These are phyloP conservation scores for Pangasius larnaudii DNA, from an alignment of 2,797 vertebrate species.

Conservation along the genomic window DNA sequence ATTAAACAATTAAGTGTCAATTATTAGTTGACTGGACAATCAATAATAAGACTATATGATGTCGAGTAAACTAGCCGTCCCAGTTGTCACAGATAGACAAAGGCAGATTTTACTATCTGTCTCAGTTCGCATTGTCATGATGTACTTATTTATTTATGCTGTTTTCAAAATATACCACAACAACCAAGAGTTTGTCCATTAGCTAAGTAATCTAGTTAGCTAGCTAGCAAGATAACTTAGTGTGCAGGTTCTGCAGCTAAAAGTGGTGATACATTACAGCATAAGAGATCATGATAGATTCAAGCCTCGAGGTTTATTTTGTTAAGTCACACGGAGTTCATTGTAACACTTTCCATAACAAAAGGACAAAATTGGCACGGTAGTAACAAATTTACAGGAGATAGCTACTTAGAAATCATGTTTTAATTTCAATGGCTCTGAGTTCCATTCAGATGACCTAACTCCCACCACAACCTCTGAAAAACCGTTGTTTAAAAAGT, in stretches of 20 bases:
- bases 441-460: not conserved
- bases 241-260: not conserved
- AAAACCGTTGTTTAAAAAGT: conserved; percentile 17
- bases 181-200: not conserved
- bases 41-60: not conserved
- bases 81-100: not conserved
- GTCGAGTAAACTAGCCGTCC: not conserved
- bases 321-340: not conserved
- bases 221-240: not conserved
- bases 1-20: not conserved
- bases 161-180: not conserved
- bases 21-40: not conserved
- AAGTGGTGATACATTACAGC: not conserved
- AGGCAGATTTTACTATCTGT: not conserved
- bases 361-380: not conserved
- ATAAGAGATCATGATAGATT: not conserved
- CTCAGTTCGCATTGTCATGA: not conserved
- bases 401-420: not conserved
- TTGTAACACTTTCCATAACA: not conserved
- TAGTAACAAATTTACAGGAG: not conserved
- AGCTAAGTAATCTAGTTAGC: not conserved
- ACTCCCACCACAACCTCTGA: not conserved
- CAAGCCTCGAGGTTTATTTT: not conserved
- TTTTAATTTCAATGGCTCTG: not conserved
- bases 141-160: not conserved